Base-by-base conservation (phyloP, 1,140 invertebrate genomes). In the Phymastichus coffea region DNA sequence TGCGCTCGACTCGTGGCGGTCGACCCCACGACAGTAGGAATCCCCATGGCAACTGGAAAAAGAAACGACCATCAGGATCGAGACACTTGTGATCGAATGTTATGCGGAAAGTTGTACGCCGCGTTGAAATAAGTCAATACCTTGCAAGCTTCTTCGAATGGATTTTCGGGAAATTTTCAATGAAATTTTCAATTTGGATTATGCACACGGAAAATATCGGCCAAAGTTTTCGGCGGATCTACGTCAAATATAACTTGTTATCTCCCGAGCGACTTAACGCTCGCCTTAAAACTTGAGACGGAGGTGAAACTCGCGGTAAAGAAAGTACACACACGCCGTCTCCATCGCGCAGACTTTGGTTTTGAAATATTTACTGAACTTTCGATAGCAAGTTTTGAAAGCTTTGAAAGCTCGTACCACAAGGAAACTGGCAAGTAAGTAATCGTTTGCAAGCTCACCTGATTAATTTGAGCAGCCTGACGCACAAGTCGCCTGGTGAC, bases 11-110 rank as follows among this genome's bases (percentile, higher is more conserved):
- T 10, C 91, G 84, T n/a, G 87, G 92, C 15, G 94, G 94, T 69
- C 92, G 87, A 2, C 91, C 93, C 89, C 93, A 95, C 1, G 93
- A 88, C n/a, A 96, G 87, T 4, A 92, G 93, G 79, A 96, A 95
- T 44, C 78, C 78, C 78, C 78, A 79, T 63, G 78, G 70, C 22
- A 77, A 46, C 76, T 80, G 65, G 7, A n/a, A 38, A 4, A 20
- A 25, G 9, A 7, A n/a, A n/a, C n/a, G n/a, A n/a, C n/a, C 9
- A 25, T 49, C n/a, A 25, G 26, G 9, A 12, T 49, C 1, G 20
- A 26, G 1, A 90, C 91, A 70, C 90, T 93, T 6, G 90, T 84
- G 22, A 82, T 81, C 46, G 84, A 82, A 2, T 82, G 73, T 7
- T 81, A 82, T 26, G 85, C 75, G 7, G 81, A 78, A 44, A 89